Percentiles rank a stretch among this genome's conserved stretches.
Evolutionary conservation across 2,888 invertebrate species (phyloP).

Genomic region (Phaedon cochleariae): DNA sequence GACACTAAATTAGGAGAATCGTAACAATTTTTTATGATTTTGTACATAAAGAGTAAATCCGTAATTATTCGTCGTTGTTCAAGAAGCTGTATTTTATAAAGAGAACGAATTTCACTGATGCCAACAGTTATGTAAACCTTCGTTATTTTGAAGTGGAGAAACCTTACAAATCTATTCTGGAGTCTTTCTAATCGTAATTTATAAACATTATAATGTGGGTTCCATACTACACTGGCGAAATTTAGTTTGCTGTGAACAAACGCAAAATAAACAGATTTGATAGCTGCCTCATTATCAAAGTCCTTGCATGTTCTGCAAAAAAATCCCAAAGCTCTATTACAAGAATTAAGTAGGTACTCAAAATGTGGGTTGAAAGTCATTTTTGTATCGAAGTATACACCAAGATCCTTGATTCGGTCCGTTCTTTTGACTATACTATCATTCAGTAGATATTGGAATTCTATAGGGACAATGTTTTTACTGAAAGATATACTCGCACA

Average conservation of each 20-base stretch:
- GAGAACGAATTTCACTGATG: slow-evolving; percentile 1
- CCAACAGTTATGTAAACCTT: not conserved
- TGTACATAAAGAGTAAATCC: not conserved
- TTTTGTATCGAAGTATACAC: not conserved
- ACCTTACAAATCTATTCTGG: slow-evolving; percentile 7
- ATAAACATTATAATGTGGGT: not conserved
- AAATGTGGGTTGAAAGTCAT: not conserved
- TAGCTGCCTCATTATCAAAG: not conserved
- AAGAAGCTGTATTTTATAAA: not conserved
- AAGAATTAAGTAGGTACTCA: not conserved
- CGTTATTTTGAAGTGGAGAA: slow-evolving; percentile 2
- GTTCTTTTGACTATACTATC: not conserved
- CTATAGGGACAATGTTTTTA: not conserved
- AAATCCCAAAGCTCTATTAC: not conserved
- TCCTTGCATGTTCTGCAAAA: slow-evolving; percentile 5
- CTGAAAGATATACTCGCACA: too few relatives aligned
- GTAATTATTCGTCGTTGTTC: not conserved
- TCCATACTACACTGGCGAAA: slow-evolving; percentile 3
- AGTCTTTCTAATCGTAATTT: slow-evolving; percentile 6
- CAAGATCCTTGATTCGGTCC: slow-evolving; percentile 1
- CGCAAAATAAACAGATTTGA: slow-evolving; percentile 8
- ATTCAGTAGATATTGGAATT: not conserved
- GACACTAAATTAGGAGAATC: not conserved
- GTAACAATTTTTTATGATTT: slow-evolving; percentile 9
- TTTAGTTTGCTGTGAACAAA: slow-evolving; percentile 3